These are phyloP conservation scores for Pagetopsis macropterus DNA, from an alignment of 2,797 vertebrate genomes.

Conservation along the genomic window DNA sequence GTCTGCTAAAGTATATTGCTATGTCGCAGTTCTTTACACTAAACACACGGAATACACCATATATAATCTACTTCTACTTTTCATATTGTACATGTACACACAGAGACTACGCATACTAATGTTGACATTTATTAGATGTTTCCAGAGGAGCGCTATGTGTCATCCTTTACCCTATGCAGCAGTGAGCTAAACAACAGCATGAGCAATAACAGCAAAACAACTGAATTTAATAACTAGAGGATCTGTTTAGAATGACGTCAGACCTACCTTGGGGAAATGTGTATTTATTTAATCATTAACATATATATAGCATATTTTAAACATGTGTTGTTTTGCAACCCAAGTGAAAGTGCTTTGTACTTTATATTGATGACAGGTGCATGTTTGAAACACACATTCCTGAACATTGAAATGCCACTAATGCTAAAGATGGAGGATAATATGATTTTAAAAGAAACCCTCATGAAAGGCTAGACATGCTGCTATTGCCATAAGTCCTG, in stretches of 20 bases:
- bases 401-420: background rate
- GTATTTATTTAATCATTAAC: background rate
- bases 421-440: constrained; percentile 25
- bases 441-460: constrained; percentile 29
- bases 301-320: background rate
- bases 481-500: constrained; percentile 27
- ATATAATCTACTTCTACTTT: background rate
- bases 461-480: constrained; percentile 43
- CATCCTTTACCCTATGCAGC: constrained; percentile 1
- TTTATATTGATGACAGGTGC: background rate
- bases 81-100: background rate
- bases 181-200: constrained; percentile 4
- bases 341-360: background rate
- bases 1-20: background rate
- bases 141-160: constrained; percentile 6
- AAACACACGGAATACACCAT: background rate
- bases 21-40: background rate
- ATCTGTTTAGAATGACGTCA: background rate
- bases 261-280: background rate
- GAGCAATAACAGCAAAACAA: background rate
- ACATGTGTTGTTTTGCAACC: background rate
- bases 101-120: background rate
- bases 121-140: background rate
- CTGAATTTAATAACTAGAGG: background rate
- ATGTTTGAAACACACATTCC: constrained; percentile 17